Base-by-base conservation (phyloP, 1,140 invertebrate species). In the Vanessa tameamea region DNA sequence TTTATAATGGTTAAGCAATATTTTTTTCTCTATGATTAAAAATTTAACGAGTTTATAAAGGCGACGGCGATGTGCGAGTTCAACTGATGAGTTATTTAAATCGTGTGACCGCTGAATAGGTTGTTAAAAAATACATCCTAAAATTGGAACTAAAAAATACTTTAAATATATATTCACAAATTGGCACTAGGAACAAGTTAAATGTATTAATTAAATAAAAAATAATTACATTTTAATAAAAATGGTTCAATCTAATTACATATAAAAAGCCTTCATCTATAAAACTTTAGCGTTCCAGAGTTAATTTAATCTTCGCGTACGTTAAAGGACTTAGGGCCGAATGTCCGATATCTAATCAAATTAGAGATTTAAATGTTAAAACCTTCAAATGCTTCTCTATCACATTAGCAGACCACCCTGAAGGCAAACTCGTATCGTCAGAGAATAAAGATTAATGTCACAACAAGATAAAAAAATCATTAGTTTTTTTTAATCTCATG, bases 361-460 rank as follows among this genome's bases (percentile, higher is more conserved):
- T 76, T 69, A 69, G 64, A 64, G 65, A 72, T 69, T 76, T 69
- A 69, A 72, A 72, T 37, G 23, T 43, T 50, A 57, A 47, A 66
- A 72, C 59, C 68, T 75, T 71, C 50, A n/a, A 71, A 61, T 66
- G 43, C 48, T 47, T 47, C 57, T 69, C 71, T 72, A 64, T 65
- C 63, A 70, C 71, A 70, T 77, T 77, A 70, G 48, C 26, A 48
- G 76, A 74, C 76, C 76, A 74, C 76, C 76, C 64, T 55, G 72
- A 63, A 70, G 50, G 15, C 37, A 63, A 64, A 31, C 3, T 20
- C 26, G 65, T 65, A 69, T 73, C 43, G 13, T 53, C 53, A 23
- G 57, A 64, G 23, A 57, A 31, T 37, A 72, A 72, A 72, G 72
- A 78, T 78, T 78, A 78, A 78, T 72, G 72, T 72, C 76, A 69